phyloP scores from a whole-genome alignment of 1,140 invertebrate genomes.

The Tigriopus japonicus region DNA sequence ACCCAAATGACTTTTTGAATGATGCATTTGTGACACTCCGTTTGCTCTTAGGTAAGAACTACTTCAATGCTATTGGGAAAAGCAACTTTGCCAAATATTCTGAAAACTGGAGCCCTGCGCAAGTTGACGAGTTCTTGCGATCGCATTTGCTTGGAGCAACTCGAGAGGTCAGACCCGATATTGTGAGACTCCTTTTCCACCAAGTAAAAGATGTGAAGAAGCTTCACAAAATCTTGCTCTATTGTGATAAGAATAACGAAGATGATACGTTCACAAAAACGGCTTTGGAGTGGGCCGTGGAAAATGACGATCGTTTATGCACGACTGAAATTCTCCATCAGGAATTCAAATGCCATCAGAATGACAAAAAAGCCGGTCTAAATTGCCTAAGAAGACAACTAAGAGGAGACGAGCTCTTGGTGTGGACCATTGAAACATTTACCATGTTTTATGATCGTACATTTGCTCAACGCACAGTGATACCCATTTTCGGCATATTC shows the following conservation, averaged over 20 bases:
- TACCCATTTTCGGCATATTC: not conserved
- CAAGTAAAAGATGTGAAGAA: not conserved
- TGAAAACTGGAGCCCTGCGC: not conserved
- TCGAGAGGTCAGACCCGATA: not conserved
- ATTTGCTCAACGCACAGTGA: not conserved
- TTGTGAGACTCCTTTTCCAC: slow-evolving; percentile 1
- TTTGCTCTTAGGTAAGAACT: not conserved
- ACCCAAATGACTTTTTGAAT: not conserved
- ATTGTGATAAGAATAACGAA: not conserved
- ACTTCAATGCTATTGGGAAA: slow-evolving; percentile 4
- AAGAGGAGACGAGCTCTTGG: slow-evolving; percentile 1
- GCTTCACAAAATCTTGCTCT: slow-evolving; percentile 3
- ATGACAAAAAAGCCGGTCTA: not conserved
- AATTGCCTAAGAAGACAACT: slow-evolving; percentile 3
- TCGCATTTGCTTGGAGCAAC: slow-evolving; percentile 1
- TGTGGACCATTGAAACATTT: slow-evolving; percentile 11
- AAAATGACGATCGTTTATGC: slow-evolving; percentile 7
- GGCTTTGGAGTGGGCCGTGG: slow-evolving; percentile 5
- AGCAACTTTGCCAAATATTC: not conserved
- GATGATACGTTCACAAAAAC: slow-evolving; percentile 11
- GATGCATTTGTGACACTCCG: not conserved
- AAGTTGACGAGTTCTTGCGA: not conserved
- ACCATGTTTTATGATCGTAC: slow-evolving; percentile 7
- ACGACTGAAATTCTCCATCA: slow-evolving; percentile 10
- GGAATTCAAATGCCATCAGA: slow-evolving; percentile 4